These are phyloP conservation scores for Hippocampus mohnikei DNA, from an alignment of 2,113 vertebrate genomes.

Conservation along the genomic window DNA sequence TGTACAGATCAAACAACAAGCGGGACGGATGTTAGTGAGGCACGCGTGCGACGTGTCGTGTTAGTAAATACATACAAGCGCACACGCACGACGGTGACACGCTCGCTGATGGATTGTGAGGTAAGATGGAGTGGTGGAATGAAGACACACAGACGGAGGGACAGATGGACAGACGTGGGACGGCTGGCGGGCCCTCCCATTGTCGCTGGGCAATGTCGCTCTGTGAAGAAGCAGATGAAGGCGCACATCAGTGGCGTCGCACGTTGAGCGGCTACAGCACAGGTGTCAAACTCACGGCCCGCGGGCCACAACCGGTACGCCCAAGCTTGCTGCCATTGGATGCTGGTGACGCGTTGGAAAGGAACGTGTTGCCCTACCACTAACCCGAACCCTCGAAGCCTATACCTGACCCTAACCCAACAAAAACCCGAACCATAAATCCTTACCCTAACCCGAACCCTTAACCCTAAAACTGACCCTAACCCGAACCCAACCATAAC, in stretches of 20 bases:
- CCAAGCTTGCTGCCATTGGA: no score
- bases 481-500: no score
- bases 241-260: constrained; percentile 33
- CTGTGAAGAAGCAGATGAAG: constrained; percentile 64
- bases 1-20: constrained; percentile 8
- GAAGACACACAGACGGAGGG: constrained; percentile 66
- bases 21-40: constrained; percentile 16
- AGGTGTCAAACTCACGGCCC: no score
- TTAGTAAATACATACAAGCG: constrained; percentile 33
- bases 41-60: neutral
- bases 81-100: constrained; percentile 53
- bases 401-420: no score
- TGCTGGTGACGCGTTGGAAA: no score
- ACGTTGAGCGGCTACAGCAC: neutral
- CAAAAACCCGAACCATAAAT: no score
- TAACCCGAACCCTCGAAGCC: no score
- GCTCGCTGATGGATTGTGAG: constrained; percentile 57
- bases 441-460: no score
- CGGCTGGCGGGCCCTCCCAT: constrained; percentile 33
- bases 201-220: constrained; percentile 35
- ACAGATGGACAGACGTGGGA: constrained; percentile 60
- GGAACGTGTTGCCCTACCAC: neutral
- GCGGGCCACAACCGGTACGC: no score
- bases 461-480: no score
- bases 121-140: constrained; percentile 63